phyloP scores from a whole-genome alignment of 2,797 vertebrate genomes.

The Dicrostonyx torquatus region DNA sequence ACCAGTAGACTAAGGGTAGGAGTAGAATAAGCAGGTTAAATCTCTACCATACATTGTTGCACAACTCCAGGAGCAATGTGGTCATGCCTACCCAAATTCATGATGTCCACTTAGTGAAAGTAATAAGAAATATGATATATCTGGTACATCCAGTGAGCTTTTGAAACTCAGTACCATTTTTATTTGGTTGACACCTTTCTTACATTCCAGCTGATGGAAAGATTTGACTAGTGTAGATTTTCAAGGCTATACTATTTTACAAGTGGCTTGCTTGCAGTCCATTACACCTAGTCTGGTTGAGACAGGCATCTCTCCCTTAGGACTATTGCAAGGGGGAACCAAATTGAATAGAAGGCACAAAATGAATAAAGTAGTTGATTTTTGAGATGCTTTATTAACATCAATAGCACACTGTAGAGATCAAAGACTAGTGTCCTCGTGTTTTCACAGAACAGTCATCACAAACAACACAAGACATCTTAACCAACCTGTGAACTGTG shows the following conservation, averaged over 20 bases:
- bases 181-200: neutral
- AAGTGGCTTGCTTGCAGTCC: neutral
- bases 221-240: neutral
- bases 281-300: neutral
- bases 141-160: neutral
- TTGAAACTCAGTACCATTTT: neutral
- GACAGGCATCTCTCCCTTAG: neutral
- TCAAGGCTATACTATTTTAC: neutral
- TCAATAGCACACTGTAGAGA: neutral
- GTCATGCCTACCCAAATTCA: neutral
- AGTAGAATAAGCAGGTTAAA: neutral
- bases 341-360: neutral
- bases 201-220: neutral
- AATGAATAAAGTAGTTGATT: neutral
- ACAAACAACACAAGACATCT: neutral
- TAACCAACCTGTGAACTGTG: neutral
- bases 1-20: neutral
- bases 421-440: neutral
- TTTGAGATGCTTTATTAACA: slow-evolving; percentile 68
- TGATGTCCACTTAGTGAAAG: neutral
- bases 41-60: neutral
- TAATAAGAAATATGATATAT: neutral
- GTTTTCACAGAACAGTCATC: slow-evolving; percentile 38
- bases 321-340: neutral
- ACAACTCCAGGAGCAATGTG: neutral